These are phyloP conservation scores for Diachrysia chrysitis DNA, from an alignment of 2,888 invertebrate species.

Conservation along the genomic window DNA sequence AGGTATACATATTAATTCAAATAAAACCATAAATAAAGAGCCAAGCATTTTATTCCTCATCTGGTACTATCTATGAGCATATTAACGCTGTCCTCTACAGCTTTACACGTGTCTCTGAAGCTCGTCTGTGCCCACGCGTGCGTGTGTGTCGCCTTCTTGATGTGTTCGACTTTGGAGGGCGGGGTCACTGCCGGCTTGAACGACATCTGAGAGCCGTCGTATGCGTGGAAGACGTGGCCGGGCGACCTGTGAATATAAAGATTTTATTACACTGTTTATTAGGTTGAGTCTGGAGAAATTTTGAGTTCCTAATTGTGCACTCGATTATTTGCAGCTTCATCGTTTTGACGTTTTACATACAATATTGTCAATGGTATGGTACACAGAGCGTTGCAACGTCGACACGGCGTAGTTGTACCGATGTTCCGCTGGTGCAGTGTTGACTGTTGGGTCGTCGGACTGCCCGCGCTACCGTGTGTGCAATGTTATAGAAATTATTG, in stretches of 20 bases:
- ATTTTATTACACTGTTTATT: not conserved
- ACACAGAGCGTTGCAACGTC: no score
- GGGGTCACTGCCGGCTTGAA: slow-evolving; percentile 93
- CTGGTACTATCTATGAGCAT: slow-evolving; percentile 56
- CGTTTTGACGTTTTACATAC: no score
- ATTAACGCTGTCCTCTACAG: slow-evolving; percentile 69
- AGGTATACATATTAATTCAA: slow-evolving; percentile 3
- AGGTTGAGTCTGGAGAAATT: no score
- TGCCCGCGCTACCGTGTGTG: no score
- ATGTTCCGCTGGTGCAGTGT: no score
- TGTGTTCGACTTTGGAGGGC: slow-evolving; percentile 83
- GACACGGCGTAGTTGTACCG: no score
- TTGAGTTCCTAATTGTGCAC: no score
- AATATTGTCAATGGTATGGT: no score
- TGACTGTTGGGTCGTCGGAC: no score
- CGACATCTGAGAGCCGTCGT: slow-evolving; percentile 92
- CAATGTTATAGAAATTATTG: no score
- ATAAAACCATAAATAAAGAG: slow-evolving; percentile 21
- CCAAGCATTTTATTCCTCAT: slow-evolving; percentile 39
- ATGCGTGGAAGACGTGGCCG: slow-evolving; percentile 90
- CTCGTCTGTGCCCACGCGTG: slow-evolving; percentile 81
- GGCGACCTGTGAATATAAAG: slow-evolving; percentile 85
- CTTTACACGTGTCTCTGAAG: slow-evolving; percentile 82
- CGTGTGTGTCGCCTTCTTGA: slow-evolving; percentile 52
- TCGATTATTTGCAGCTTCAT: no score